Base-by-base conservation (phyloP, 2,888 invertebrate species). In the Capitulum mitella region DNA sequence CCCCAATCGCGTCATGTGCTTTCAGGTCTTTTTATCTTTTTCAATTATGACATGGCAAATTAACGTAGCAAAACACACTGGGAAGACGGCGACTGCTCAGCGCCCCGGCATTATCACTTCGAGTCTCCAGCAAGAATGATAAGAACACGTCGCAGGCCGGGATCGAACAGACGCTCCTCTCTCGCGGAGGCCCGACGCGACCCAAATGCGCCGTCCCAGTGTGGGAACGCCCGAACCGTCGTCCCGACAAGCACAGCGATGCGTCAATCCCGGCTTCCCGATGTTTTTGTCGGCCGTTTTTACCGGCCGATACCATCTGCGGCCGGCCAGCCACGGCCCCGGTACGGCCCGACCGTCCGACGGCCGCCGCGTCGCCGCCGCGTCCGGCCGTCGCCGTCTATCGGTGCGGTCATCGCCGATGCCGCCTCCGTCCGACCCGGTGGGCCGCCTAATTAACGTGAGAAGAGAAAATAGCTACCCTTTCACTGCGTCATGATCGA, bases 401-500 rank as follows among this genome's bases (percentile, higher is more conserved):
- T 61, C 10, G 29, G 61, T 61, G 54, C 54, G 26, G 26, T 14
- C 26, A 19, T 26, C 54, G 54, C 14, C 54, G 22, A 54, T 54
- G 26, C 2, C 19, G 54, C 54, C 19, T 26, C 54, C 26, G 26
- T 54, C 54, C 26, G 3, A 19, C 26, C 26, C 14, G 19, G 54
- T 54, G 54, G 2, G 54, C 54, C 54, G 54, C 26, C 64, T 64
- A 64, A 64, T 64, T 64, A 37, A 34, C 64, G 64, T 64, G 64
- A 64, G 64, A 64, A 64, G 3, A 37, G 64, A 64, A 37, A 64
- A 37, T 64, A 37, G 64, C 26, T 37, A 16, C 34, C 64, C 34
- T 34, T 34, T 64, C 64, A 34, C 64, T n/a, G 19, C 2, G 34
- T 37, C 22, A 37, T 37, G 64, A 37, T 64, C 64, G 32, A 2